Evolutionary conservation across 2,888 invertebrate species (phyloP).

Genomic region (Sphaerophoria taeniata): DNA sequence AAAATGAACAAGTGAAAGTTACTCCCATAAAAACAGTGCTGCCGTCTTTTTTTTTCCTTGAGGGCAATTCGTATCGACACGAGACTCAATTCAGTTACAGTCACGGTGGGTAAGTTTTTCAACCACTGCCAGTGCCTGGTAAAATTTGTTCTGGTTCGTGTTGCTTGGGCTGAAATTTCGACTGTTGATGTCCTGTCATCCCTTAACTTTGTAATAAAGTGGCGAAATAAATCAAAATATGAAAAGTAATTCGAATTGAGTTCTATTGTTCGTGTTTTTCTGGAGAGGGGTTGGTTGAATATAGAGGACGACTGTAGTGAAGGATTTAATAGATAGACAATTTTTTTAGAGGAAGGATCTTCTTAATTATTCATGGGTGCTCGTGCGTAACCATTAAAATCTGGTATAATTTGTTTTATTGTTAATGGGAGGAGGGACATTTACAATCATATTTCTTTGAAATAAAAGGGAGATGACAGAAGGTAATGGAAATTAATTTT

Average conservation of each 20-base stretch:
- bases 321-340: constrained; percentile 32
- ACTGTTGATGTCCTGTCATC: constrained; percentile 33
- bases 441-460: background rate
- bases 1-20: constrained; percentile 64
- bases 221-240: constrained; percentile 71
- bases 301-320: no score
- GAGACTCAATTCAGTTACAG: constrained; percentile 64
- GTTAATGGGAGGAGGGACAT: background rate
- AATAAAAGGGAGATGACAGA: background rate
- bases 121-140: constrained; percentile 45
- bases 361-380: constrained; percentile 51
- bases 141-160: constrained; percentile 66
- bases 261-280: constrained; percentile 46
- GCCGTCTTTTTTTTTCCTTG: constrained; percentile 15
- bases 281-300: background rate
- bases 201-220: constrained; percentile 41
- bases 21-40: constrained; percentile 38
- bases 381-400: constrained; percentile 42
- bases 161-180: background rate
- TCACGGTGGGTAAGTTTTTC: constrained; percentile 54
- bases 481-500: background rate
- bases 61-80: constrained; percentile 57
- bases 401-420: constrained; percentile 42
- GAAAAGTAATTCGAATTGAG: constrained; percentile 66
- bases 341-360: constrained; percentile 19